phyloP scores from a whole-genome alignment of 2,888 invertebrate genomes.

The Entomobrya multifasciata region DNA sequence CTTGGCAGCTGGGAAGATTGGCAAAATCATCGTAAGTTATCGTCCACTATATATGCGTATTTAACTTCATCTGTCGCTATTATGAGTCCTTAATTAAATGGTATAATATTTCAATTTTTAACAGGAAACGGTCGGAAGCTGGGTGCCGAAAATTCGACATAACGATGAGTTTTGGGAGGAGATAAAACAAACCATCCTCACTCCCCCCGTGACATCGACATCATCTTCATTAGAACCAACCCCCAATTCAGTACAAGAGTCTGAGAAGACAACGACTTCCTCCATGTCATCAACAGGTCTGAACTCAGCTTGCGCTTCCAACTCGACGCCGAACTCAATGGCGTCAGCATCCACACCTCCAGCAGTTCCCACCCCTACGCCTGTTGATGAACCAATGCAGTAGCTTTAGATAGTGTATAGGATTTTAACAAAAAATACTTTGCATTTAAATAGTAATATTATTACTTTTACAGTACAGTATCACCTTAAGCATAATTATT shows the following conservation, averaged over 20 bases:
- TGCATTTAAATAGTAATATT: conserved; percentile 57
- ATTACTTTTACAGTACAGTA: not conserved
- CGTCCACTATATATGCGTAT: too few relatives aligned
- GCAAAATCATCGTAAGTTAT: conserved; percentile 77
- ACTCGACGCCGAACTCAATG: conserved; percentile 74
- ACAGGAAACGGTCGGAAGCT: conserved; percentile 77
- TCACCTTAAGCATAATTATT: too few relatives aligned
- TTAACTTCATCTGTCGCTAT: not conserved
- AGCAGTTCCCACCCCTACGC: conserved; percentile 71
- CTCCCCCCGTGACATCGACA: conserved; percentile 29
- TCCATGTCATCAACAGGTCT: conserved; percentile 75
- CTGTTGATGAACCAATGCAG: conserved; percentile 74
- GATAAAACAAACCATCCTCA: conserved; percentile 73
- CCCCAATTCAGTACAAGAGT: conserved; percentile 73
- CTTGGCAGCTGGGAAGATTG: conserved; percentile 75
- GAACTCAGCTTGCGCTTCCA: conserved; percentile 75
- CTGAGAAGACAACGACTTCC: conserved; percentile 72
- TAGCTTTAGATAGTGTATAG: conserved; percentile 70
- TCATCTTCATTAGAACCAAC: conserved; percentile 66
- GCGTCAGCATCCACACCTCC: conserved; percentile 75
- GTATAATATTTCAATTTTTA: not conserved
- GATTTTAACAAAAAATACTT: conserved; percentile 51
- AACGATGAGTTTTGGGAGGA: conserved; percentile 79
- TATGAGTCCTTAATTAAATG: not conserved
- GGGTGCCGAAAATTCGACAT: conserved; percentile 77